A percentile compares a stretch with the other conserved stretches of the same genome.
phyloP scores from a whole-genome alignment of 2,797 vertebrate genomes.

The Orientallactaga sibirica region DNA sequence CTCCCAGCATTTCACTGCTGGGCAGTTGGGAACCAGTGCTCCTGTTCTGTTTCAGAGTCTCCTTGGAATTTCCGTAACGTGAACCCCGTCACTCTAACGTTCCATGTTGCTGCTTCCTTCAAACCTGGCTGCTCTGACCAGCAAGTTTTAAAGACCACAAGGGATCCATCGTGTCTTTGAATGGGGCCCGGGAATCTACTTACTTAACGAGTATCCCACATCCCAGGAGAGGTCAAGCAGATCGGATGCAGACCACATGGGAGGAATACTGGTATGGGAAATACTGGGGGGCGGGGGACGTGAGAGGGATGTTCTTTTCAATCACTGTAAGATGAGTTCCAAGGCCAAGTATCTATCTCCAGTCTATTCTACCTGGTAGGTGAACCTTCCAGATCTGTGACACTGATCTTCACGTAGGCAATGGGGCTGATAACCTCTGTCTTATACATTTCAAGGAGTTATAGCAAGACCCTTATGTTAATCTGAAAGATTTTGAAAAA shows the following conservation, averaged over 20 bases:
- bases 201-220: conserved; percentile 1
- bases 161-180: conserved; percentile 31
- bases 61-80: not conserved
- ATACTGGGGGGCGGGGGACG: not conserved
- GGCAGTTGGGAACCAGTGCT: not conserved
- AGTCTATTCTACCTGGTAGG: not conserved
- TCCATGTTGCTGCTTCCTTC: not conserved
- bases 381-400: not conserved
- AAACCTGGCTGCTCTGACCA: not conserved
- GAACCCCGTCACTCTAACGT: not conserved
- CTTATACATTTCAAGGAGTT: not conserved
- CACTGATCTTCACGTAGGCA: not conserved
- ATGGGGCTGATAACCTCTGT: not conserved
- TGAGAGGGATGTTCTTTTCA: not conserved
- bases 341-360: not conserved
- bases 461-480: not conserved
- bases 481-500: conserved; percentile 5
- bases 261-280: not conserved
- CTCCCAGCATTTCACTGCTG: not conserved
- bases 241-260: not conserved
- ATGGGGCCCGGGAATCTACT: conserved; percentile 1
- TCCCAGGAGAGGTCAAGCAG: not conserved
- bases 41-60: not conserved
- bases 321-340: not conserved
- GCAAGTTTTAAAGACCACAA: not conserved